Base-by-base conservation (phyloP, 2,888 invertebrate genomes). In the Drosophila nr. perissopoda region DNA sequence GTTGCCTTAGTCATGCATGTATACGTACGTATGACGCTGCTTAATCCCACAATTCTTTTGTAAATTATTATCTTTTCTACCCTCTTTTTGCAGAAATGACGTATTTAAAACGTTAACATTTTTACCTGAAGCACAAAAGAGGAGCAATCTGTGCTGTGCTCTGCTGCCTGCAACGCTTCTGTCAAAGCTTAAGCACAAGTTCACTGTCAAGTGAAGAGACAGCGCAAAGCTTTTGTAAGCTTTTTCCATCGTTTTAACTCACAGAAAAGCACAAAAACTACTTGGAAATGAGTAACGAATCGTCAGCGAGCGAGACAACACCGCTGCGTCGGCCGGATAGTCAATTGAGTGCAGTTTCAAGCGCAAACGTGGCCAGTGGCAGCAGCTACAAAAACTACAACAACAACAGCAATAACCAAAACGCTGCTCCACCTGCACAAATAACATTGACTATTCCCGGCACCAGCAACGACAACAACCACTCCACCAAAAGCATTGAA, bases 271-370 rank as follows among this genome's bases (percentile, higher is more conserved):
- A 68, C 53, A 34, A 29, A 51, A 62, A 54, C 33, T 8, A 49
- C 48, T 76, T 60, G n/a, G 58, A 65, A 92, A 93, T 93, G 93
- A 93, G 93, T 92, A 93, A 88, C 91, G 91, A 93, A 89, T 89
- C 88, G 79, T 84, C 92, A 74, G 88, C 91, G 82, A 92, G 91
- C 82, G 93, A 93, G 83, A 92, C 92, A 90, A 93, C 93, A 93
- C 93, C 93, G 88, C 87, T 93, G 53, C 92, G 92, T 76, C 92
- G 91, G 76, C 85, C 92, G 65, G 91, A 90, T 53, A 83, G 64
- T 81, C 82, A 83, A 71, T 80, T 66, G 49, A 79, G 71, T 65
- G 76, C 57, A 51, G 66, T 67, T 21, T 70, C 81, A 70, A 57
- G 42, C 73, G 65, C 76, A 62, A 82, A 84, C 82, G 80, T 85